Evolutionary conservation across 2,888 invertebrate genomes (phyloP).

Genomic region (Listrodromus nycthemerus): DNA sequence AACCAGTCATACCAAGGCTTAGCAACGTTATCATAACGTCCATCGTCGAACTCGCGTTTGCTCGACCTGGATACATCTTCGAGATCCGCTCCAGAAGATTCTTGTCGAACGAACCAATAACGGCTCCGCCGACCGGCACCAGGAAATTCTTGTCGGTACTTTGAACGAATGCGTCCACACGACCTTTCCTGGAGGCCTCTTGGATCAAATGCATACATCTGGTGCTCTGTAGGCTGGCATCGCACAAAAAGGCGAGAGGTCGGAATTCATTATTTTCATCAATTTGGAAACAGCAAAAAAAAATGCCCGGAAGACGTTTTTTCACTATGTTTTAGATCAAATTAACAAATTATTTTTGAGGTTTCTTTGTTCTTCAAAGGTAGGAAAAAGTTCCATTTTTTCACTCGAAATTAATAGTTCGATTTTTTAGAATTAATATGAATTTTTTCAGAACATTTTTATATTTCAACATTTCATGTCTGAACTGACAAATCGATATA

Average conservation of each 20-base stretch:
- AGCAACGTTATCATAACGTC: conserved; percentile 92
- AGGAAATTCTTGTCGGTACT: conserved; percentile 94
- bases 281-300: neutral
- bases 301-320: too few relatives aligned
- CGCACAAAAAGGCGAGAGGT: neutral
- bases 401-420: too few relatives aligned
- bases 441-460: too few relatives aligned
- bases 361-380: too few relatives aligned
- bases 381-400: too few relatives aligned
- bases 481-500: too few relatives aligned
- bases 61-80: conserved; percentile 90
- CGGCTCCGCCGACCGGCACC: conserved; percentile 93
- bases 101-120: conserved; percentile 90
- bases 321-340: too few relatives aligned
- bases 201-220: conserved; percentile 89
- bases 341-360: too few relatives aligned
- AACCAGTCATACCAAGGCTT: conserved; percentile 89
- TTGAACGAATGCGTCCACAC: conserved; percentile 92
- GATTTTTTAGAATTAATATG: too few relatives aligned
- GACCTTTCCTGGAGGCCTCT: conserved; percentile 88
- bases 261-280: neutral
- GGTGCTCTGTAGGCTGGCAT: conserved; percentile 87
- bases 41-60: conserved; percentile 89
- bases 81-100: conserved; percentile 88
- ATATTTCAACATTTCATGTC: too few relatives aligned